These are phyloP conservation scores for Aramus guarauna DNA, from an alignment of 2,113 vertebrate species.

Conservation along the genomic window DNA sequence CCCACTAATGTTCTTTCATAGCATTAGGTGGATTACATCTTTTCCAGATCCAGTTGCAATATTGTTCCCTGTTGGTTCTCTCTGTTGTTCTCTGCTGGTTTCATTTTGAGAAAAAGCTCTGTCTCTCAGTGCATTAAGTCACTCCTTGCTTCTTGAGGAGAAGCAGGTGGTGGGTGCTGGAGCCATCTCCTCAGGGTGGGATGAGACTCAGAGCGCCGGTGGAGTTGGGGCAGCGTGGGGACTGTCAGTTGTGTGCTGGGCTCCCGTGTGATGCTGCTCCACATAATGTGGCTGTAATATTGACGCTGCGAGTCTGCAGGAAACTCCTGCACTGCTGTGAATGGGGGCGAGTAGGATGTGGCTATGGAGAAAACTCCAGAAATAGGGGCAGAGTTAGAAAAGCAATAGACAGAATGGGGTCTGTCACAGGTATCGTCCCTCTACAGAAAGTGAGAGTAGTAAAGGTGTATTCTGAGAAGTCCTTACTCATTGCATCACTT, in stretches of 20 bases:
- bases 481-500: background rate
- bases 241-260: background rate
- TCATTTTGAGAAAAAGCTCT: background rate
- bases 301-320: background rate
- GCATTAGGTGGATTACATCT: background rate
- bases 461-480: background rate
- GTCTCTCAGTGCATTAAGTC: background rate
- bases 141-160: background rate
- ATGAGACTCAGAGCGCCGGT: background rate
- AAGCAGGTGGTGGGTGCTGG: background rate
- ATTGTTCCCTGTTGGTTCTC: background rate
- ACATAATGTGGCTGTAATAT: too few relatives aligned
- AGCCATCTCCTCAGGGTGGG: background rate
- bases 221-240: accelerated
- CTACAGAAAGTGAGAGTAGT: background rate
- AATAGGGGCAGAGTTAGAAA: background rate
- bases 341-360: background rate
- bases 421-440: background rate
- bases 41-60: background rate
- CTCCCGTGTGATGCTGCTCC: background rate
- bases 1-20: background rate
- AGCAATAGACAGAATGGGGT: background rate
- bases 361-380: background rate
- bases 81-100: background rate
- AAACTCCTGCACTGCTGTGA: background rate